Base-by-base conservation (phyloP, 92 coral and sea anemone genomes). In the Pocillopora grandis region DNA sequence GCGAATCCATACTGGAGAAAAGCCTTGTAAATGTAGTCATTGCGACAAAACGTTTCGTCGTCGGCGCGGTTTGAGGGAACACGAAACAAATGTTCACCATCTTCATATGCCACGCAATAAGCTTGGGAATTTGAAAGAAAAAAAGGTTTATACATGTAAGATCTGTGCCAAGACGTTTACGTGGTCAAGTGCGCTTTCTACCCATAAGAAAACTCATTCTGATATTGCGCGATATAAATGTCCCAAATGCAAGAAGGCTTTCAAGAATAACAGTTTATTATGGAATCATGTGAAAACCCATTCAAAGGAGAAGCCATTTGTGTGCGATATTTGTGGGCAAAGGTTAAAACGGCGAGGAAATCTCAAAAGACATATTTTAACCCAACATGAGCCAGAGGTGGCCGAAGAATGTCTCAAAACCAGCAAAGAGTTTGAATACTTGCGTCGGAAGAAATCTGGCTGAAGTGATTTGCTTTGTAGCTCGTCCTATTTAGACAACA, bases 1-100 rank as follows among this genome's bases (percentile, higher is more conserved):
- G 27, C 85, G 85, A 58, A 80, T 80, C 77, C 85, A 80, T 35
- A 80, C 85, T 0, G 85, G 85, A 80, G 85, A 80, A 58, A 80
- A 80, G 14, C 85, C 85, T 33, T 80, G 77, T 17, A 71, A 80
- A n/a, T 80, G 85, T 33, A 5, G 21, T 18, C 21, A 36, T 58
- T 80, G 85, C 49, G 85, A 37, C 64, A 13, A 70, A 35, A 80
- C 16, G 85, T 69, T 80, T 57, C 85, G 85, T 11, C 31, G 58
- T 9, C 14, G 23, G 12, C 11, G 20, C 13, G 23, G 48, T 11
- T 18, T 80, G 10, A 69, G 35, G 18, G 37, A 33, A 18, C 85
- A 80, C n/a, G 58, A 14, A 1, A 69, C 35, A 36, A 14, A 19
- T 19, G 31, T 14, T 10, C 16, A 13, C 19, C 15, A 13, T 69